Evolutionary conservation across 2,113 vertebrate species (phyloP).

Genomic region (Agapornis roseicollis): DNA sequence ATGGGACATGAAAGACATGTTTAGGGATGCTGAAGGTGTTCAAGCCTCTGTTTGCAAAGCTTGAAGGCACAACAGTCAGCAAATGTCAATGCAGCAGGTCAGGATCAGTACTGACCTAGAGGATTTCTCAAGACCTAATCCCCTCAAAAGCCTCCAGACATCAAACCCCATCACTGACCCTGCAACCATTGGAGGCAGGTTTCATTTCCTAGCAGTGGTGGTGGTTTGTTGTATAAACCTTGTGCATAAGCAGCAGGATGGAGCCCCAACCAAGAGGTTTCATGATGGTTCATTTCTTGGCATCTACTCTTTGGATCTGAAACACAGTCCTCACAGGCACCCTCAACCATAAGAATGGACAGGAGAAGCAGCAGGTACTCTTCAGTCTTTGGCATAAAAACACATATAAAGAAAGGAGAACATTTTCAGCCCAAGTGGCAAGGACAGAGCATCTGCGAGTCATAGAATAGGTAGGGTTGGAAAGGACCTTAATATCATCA

Average conservation of each 20-base stretch:
- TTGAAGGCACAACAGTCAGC: not conserved
- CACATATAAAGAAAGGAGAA: not conserved
- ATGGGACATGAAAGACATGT: not conserved
- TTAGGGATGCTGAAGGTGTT: not conserved
- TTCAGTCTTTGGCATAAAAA: not conserved
- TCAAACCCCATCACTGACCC: not conserved
- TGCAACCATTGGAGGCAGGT: fast-evolving
- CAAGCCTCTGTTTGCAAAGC: not conserved
- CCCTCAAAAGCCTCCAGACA: not conserved
- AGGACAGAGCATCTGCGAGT: not conserved
- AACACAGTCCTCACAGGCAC: not conserved
- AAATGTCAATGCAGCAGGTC: not conserved
- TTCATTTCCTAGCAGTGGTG: not conserved
- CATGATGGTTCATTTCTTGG: not conserved
- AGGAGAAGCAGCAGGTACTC: not conserved
- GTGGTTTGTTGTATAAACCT: not conserved
- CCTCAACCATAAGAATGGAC: not conserved
- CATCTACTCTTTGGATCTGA: not conserved
- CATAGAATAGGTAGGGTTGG: not conserved
- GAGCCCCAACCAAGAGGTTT: not conserved
- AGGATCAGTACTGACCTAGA: not conserved
- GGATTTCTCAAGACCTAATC: not conserved
- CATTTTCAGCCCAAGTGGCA: not conserved
- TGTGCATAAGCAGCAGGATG: not conserved
- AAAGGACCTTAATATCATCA: not conserved